These are phyloP conservation scores for Seriola rivoliana DNA, from an alignment of 2,113 vertebrate genomes.

Conservation along the genomic window DNA sequence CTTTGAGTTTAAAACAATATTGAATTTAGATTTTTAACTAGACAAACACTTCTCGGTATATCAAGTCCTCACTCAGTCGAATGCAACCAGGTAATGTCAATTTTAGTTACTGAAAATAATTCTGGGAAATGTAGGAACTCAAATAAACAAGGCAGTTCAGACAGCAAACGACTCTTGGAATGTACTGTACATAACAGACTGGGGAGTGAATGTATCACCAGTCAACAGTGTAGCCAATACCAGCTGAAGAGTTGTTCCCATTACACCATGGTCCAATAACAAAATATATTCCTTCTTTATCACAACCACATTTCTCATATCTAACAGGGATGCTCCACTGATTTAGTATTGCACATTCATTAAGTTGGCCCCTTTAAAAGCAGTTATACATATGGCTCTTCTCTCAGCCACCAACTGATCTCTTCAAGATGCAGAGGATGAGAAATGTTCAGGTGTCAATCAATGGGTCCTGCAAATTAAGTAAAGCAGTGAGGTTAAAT, in stretches of 20 bases:
- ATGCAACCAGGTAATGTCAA: background rate
- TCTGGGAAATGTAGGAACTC: background rate
- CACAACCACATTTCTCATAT: background rate
- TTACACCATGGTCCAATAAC: background rate
- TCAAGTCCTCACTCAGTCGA: background rate
- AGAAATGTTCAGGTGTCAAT: conserved; percentile 64
- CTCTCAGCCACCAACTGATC: conserved; percentile 10
- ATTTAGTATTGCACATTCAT: background rate
- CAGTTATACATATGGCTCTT: background rate
- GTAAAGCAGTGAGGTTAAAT: conserved; percentile 5
- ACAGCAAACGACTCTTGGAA: background rate
- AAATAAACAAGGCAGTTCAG: background rate
- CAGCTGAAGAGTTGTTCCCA: background rate
- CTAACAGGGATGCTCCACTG: background rate
- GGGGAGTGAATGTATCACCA: background rate
- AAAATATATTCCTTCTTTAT: background rate
- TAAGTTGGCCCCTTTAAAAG: background rate
- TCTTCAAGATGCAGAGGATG: conserved; percentile 23
- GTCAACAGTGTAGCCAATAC: background rate
- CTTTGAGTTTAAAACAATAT: background rate
- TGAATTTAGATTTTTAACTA: background rate
- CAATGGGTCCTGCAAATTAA: conserved; percentile 77
- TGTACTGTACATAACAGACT: background rate
- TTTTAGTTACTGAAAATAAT: background rate
- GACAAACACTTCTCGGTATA: background rate